Base-by-base conservation (phyloP, 2,797 vertebrate genomes). In the Euthynnus affinis region DNA sequence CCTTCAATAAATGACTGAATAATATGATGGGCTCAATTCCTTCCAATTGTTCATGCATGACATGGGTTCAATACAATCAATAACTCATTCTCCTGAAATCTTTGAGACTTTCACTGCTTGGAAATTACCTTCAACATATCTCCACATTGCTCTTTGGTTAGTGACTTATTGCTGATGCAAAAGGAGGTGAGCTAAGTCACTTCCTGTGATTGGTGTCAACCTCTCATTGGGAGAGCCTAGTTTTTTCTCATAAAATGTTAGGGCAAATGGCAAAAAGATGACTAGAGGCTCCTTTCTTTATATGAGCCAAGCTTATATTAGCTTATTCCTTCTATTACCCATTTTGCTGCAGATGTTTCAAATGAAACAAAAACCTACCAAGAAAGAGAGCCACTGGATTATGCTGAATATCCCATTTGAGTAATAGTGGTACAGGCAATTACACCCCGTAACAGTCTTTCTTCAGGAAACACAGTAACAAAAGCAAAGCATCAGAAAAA, bases 11-110 rank as follows among this genome's bases (percentile, higher is more conserved):
- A 34, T 83, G 22, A 82, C 57, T 88, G 76, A 89, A 83, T 80
- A 53, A 80, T 76, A 73, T 4, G 70, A 81, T 68, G 74, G 63
- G 72, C 46, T 75, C 56, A 71, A 55, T 82, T 61, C 81, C 20
- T 78, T 70, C 29, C 68, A 59, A 66, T 83, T 88, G 79, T 85
- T 80, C 82, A 75, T 86, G 85, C 85, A 72, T 87, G 86, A 87
- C 37, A 13, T 51, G 6, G 60, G 73, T 74, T 85, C 87, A 74
- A 85, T 88, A 49, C 13, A 25, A 85, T 90, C 88, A 71, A 89
- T 87, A 80, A 57, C 69, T 85, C 84, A 90, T 88, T 87, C 57
- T 68, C 29, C 46, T 78, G 56, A 56, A 71, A 78, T 75, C 72
- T 57, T 61, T 53, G 55, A 34, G 46, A 53, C 48, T 51, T 70